A percentile compares a stretch with the other conserved stretches of the same genome.
Conservation (phyloP, 1,140 invertebrate species). For the Ceratosolen solmsi region DNA sequence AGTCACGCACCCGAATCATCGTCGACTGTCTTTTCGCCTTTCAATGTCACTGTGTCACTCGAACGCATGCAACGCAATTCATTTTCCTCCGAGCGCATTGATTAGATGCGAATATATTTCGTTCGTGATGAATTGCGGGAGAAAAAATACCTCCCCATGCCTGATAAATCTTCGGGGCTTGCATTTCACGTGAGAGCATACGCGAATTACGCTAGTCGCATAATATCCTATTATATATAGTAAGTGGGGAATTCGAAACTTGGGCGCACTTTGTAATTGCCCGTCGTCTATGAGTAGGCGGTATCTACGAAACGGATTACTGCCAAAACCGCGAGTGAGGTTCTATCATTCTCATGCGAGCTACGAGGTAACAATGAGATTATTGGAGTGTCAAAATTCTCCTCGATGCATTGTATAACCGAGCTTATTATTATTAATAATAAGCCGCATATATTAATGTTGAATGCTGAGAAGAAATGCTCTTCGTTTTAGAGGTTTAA, state of each 20-base stretch:
- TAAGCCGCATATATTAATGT: no score
- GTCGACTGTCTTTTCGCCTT: not conserved
- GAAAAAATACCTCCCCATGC: not conserved
- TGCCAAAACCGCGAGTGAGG: not conserved
- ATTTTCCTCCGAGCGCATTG: not conserved
- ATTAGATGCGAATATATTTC: not conserved
- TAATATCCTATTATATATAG: not conserved
- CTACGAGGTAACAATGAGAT: not conserved
- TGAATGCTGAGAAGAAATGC: no score
- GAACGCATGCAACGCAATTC: not conserved
- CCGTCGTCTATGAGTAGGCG: not conserved
- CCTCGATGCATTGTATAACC: not conserved
- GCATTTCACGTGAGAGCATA: not conserved
- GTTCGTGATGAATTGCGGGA: not conserved
- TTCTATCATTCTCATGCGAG: not conserved
- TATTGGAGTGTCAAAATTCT: constrained; percentile 18
- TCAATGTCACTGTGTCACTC: not conserved
- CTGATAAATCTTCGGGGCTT: not conserved
- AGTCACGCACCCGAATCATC: not conserved
- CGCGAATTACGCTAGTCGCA: not conserved
- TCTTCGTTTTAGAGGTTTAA: no score
- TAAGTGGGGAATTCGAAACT: not conserved
- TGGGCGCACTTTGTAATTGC: constrained; percentile 3
- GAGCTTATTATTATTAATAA: not conserved
- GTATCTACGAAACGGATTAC: not conserved